Evolutionary conservation across 2,797 vertebrate species (phyloP), one percentile per base, ranked within the genome.

Genomic region (Carcharodon carcharias): DNA sequence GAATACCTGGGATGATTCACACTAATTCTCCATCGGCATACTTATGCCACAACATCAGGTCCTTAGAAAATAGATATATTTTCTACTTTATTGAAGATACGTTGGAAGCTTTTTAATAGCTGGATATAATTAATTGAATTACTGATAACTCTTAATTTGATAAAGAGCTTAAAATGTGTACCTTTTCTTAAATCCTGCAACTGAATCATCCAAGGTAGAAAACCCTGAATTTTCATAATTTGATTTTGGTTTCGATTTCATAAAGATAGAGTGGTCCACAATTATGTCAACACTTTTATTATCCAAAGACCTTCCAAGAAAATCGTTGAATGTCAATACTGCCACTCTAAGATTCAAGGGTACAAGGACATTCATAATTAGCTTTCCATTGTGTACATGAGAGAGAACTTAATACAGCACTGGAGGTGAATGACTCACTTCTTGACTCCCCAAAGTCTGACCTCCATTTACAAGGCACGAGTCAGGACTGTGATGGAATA

Each of bases 271-370:
- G 40, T 0, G 45, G 28, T 95, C 45, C 26, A 95, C 93, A 50
- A 95, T 71, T 95, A 28, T 28, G 65, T 95, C 65, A 95, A 95
- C 21, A 14, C 65, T 71, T 69, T 69, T 71, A 28, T 95, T 61
- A 71, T 95, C 93, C 93, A 95, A 54, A 69, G 65, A 28, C n/a
- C 28, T 50, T 95, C 40, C 93, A 71, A 95, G 93, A 95, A 95
- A 95, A 0, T 54, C 54, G 93, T 7, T 50, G 63, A 95, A 50
- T 69, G 71, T 95, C n/a, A 69, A 40, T 31, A 95, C 23, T 69
- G 93, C 40, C 3, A 1, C 69, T 95, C 23, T 95, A 65, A 95
- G 67, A 61, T 95, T 65, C 93, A 71, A 69, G 65, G 54, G 4
- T 95, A 69, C 26, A 9, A 67, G 61, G 23, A 71, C 23, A 50